phyloP scores from a whole-genome alignment of 2,888 invertebrate genomes.

The Chrysodeixis includens region DNA sequence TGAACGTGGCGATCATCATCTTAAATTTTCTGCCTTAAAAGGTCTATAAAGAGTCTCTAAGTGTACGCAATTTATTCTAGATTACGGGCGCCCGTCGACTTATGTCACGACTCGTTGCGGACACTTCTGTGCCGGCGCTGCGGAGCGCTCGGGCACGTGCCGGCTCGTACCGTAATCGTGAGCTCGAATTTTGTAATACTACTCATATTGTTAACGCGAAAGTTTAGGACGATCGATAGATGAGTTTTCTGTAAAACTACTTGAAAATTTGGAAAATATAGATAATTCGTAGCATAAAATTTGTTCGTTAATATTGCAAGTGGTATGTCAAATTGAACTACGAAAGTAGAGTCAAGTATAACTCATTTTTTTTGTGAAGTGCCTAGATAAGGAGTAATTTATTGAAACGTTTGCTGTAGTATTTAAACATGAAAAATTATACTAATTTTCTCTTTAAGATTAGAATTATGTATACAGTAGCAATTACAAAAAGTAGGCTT shows the following conservation, averaged over 20 bases:
- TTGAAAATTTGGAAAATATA: no score
- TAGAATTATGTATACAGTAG: conserved; percentile 18
- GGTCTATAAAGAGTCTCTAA: conserved; percentile 88
- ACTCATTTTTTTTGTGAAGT: no score
- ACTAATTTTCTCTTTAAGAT: not conserved
- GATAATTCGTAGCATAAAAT: no score
- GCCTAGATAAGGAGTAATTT: no score
- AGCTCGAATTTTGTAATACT: conserved; percentile 30
- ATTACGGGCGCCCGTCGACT: conserved; percentile 80
- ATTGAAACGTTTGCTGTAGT: no score
- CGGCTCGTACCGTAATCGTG: conserved; percentile 66
- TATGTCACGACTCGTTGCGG: conserved; percentile 84
- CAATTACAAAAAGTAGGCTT: not conserved
- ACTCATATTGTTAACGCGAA: conserved; percentile 23
- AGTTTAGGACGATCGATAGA: not conserved
- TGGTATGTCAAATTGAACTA: no score
- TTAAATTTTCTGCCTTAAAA: conserved; percentile 88
- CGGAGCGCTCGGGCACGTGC: conserved; percentile 70
- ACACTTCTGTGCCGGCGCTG: conserved; percentile 81
- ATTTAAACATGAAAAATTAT: not conserved
- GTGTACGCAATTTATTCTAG: conserved; percentile 87
- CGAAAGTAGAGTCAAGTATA: no score
- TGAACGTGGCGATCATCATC: conserved; percentile 89
- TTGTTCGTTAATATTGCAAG: no score
- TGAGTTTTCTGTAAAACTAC: not conserved